These are phyloP conservation scores for Oreochromis grahami DNA, from an alignment of 2,797 vertebrate genomes.

Conservation along the genomic window DNA sequence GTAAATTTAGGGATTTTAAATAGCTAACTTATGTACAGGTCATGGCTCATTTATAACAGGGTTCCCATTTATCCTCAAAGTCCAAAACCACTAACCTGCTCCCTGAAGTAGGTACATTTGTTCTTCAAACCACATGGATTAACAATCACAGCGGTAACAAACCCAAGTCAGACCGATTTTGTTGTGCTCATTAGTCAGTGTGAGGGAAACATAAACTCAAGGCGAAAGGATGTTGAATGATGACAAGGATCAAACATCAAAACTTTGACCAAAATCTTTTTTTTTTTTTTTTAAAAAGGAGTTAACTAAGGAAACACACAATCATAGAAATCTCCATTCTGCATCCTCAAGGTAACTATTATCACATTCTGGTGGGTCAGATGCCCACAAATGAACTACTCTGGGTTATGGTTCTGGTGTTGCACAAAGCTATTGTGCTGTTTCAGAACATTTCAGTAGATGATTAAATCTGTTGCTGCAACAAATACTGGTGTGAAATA, in stretches of 20 bases:
- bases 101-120: conserved; percentile 9
- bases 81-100: conserved; percentile 38
- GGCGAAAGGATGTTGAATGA: conserved; percentile 14
- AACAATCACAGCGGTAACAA: not conserved
- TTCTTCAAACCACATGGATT: conserved; percentile 1
- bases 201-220: conserved; percentile 20
- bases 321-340: conserved; percentile 5
- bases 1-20: conserved; percentile 66
- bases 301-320: conserved; percentile 7
- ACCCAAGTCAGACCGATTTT: not conserved
- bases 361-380: conserved; percentile 6
- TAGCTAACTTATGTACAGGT: conserved; percentile 81
- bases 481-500: conserved; percentile 23
- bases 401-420: conserved; percentile 30
- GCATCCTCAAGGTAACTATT: conserved; percentile 1
- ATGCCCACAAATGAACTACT: not conserved
- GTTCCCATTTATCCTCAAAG: conserved; percentile 56
- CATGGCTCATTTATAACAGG: conserved; percentile 72
- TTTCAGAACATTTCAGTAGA: conserved; percentile 34
- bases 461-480: conserved; percentile 25
- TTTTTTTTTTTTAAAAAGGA: not conserved
- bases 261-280: not conserved
- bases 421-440: conserved; percentile 36
- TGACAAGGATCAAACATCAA: conserved; percentile 22
- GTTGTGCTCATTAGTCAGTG: conserved; percentile 1